phyloP scores from a whole-genome alignment of 1,140 invertebrate species.

The Bombus picipes region DNA sequence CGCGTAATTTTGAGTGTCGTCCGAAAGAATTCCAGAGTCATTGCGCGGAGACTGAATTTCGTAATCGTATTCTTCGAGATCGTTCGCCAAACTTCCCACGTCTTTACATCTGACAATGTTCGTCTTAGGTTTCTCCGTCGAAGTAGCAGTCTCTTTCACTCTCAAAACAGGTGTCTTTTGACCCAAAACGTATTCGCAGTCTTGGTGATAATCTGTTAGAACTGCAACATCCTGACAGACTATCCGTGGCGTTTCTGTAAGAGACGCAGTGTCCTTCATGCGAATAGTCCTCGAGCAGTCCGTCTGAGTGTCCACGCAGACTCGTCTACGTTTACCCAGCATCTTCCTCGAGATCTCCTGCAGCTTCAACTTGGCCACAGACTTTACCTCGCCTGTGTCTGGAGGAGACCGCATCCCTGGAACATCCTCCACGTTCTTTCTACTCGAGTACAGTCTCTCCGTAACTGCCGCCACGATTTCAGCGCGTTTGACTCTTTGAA shows the following conservation, averaged over 20 bases:
- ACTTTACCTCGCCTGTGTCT: constrained; percentile 64
- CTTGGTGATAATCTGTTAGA: constrained; percentile 75
- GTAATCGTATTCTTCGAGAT: constrained; percentile 59
- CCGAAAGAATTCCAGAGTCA: constrained; percentile 72
- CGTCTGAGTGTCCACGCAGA: constrained; percentile 86
- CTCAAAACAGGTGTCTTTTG: constrained; percentile 57
- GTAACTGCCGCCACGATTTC: constrained; percentile 88
- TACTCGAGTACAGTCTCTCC: constrained; percentile 85
- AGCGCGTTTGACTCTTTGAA: constrained; percentile 80
- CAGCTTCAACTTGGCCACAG: constrained; percentile 74
- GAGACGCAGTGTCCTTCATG: constrained; percentile 84
- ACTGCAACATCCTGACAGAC: constrained; percentile 69
- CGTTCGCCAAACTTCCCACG: constrained; percentile 61
- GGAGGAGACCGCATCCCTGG: constrained; percentile 73
- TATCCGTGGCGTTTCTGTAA: constrained; percentile 69
- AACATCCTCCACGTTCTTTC: constrained; percentile 84
- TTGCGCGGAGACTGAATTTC: constrained; percentile 58
- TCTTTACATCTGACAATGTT: constrained; percentile 69
- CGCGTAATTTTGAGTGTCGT: constrained; percentile 69
- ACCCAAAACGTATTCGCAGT: constrained; percentile 32
- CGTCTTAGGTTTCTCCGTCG: constrained; percentile 70
- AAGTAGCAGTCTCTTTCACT: constrained; percentile 76
- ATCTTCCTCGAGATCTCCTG: constrained; percentile 80
- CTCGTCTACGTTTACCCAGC: constrained; percentile 82
- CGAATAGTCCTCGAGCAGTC: constrained; percentile 81